Percentiles rank a stretch among this genome's conserved stretches.
Conservation (phyloP, 2,888 invertebrate genomes). For the Cacoxenus indagator region DNA sequence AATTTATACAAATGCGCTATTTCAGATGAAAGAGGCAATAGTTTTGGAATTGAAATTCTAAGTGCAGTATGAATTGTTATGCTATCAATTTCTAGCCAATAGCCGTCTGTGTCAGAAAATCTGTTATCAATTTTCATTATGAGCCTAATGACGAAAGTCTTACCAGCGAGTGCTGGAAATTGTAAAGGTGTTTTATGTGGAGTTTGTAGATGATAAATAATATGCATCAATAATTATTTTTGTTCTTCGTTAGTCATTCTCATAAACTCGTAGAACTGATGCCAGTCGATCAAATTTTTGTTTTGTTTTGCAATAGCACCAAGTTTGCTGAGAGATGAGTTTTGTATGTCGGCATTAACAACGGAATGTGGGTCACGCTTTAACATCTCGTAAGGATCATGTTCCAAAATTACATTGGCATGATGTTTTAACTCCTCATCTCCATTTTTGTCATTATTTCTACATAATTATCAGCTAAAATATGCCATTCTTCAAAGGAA, state of each 20-base stretch:
- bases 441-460: constrained; percentile 2
- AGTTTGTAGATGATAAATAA: not conserved
- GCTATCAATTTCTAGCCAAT: too few relatives aligned
- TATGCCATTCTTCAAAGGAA: too few relatives aligned
- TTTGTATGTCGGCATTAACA: constrained; percentile 22
- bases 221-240: too few relatives aligned
- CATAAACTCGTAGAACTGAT: constrained; percentile 19
- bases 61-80: too few relatives aligned
- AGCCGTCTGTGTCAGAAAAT: too few relatives aligned
- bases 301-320: constrained; percentile 20
- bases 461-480: not conserved
- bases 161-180: not conserved
- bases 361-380: not conserved
- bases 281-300: constrained; percentile 17
- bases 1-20: too few relatives aligned
- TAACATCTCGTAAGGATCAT: constrained; percentile 6
- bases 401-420: constrained; percentile 2
- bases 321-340: constrained; percentile 14
- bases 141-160: not conserved
- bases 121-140: too few relatives aligned
- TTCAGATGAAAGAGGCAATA: too few relatives aligned
- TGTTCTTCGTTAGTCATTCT: too few relatives aligned
- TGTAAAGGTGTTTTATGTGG: not conserved
- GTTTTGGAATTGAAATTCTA: too few relatives aligned
- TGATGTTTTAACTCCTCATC: not conserved